These are phyloP conservation scores for Plecturocebus donacophilus DNA, from an alignment of 2,113 vertebrate genomes.

Conservation along the genomic window DNA sequence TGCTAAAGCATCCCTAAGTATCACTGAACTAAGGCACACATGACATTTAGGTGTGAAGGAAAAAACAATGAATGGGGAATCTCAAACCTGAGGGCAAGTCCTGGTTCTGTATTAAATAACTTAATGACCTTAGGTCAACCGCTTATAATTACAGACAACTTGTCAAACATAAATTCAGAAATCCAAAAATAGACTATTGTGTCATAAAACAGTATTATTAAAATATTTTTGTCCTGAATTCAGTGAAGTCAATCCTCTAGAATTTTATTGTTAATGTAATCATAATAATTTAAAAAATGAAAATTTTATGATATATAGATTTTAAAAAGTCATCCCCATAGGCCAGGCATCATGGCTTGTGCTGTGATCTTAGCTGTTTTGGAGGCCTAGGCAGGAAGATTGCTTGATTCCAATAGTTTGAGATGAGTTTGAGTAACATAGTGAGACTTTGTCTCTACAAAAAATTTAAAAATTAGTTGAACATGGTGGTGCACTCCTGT, in stretches of 20 bases:
- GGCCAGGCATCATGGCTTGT: no score
- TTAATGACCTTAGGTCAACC: neutral
- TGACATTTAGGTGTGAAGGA: neutral
- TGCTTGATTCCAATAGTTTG: no score
- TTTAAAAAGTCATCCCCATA: neutral
- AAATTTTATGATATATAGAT: neutral
- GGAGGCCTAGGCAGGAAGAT: no score
- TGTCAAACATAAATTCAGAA: neutral
- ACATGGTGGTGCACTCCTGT: no score
- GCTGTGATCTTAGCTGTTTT: no score
- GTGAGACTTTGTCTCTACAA: no score
- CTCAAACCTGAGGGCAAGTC: neutral
- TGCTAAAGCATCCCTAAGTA: neutral
- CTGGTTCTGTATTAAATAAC: neutral
- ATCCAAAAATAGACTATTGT: neutral
- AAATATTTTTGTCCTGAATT: neutral
- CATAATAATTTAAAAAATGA: neutral
- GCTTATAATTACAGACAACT: neutral
- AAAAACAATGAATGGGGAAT: neutral
- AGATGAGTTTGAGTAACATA: no score
- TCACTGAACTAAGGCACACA: neutral
- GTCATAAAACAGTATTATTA: neutral
- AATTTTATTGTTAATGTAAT: neutral
- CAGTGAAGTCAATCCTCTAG: neutral
- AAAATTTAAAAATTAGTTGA: no score